phyloP scores from a whole-genome alignment of 2,113 vertebrate species.

The Perognathus longimembris region DNA sequence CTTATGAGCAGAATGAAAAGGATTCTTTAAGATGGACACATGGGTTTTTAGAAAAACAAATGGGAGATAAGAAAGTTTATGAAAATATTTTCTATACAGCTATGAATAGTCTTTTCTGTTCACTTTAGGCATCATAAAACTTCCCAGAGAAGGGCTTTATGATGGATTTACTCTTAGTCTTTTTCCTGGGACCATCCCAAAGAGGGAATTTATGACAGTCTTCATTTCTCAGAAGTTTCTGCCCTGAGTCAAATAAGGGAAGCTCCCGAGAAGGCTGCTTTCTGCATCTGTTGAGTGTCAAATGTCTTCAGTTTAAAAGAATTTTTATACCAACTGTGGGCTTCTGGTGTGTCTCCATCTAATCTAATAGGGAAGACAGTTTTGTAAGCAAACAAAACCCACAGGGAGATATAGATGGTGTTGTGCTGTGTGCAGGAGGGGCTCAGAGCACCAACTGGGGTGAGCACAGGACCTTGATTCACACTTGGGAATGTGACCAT shows the following conservation, averaged over 20 bases:
- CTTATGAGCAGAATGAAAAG: neutral
- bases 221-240: conserved; percentile 5
- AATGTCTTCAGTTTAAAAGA: neutral
- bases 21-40: neutral
- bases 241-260: neutral
- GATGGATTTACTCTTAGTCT: neutral
- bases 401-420: neutral
- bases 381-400: neutral
- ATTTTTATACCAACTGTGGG: neutral
- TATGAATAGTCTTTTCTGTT: neutral
- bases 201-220: neutral
- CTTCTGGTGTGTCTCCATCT: neutral
- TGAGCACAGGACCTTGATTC: neutral
- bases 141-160: neutral
- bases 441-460: neutral
- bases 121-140: neutral
- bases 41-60: neutral
- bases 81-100: neutral
- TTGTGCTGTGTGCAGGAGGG: neutral
- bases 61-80: neutral
- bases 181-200: neutral
- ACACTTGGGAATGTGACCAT: neutral
- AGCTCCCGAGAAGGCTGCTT: neutral
- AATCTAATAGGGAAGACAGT: neutral
- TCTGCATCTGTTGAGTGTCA: neutral